phyloP scores from a whole-genome alignment of 2,888 invertebrate genomes.

The Enchytraeus crypticus region DNA sequence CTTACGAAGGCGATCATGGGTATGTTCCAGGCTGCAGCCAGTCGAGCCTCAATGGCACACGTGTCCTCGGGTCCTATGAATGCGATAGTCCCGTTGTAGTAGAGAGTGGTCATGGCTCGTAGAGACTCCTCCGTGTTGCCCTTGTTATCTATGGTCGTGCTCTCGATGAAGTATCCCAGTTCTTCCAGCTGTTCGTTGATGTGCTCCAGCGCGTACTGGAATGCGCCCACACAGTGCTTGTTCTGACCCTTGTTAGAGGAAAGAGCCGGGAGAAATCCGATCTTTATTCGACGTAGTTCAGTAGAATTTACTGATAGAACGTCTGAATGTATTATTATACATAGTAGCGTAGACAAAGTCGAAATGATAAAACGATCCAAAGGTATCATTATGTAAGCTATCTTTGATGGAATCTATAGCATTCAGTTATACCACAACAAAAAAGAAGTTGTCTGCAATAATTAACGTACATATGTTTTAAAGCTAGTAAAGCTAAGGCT shows the following conservation, averaged over 20 bases:
- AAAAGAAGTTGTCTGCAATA: too few relatives aligned
- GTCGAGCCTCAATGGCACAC: conserved; percentile 86
- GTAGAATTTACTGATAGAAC: not conserved
- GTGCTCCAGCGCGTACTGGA: conserved; percentile 14
- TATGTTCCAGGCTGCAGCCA: conserved; percentile 83
- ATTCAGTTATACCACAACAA: too few relatives aligned
- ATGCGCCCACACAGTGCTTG: conserved; percentile 16
- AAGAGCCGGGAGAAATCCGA: conserved; percentile 14
- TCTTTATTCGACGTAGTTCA: not conserved
- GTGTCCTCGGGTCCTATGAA: conserved; percentile 92
- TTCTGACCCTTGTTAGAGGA: conserved; percentile 10
- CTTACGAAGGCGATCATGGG: conserved; percentile 96
- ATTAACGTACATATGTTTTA: too few relatives aligned
- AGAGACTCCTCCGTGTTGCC: conserved; percentile 78
- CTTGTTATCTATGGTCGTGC: conserved; percentile 57
- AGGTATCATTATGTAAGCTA: not conserved
- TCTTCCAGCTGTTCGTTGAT: conserved; percentile 9
- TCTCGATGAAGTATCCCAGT: conserved; percentile 3
- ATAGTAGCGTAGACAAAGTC: not conserved
- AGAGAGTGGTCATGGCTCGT: conserved; percentile 76
- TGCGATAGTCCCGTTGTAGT: conserved; percentile 76
- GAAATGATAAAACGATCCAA: not conserved
- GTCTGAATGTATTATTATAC: not conserved
- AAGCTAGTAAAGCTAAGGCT: too few relatives aligned
- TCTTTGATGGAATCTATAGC: not conserved